Conservation (phyloP, 2,113 vertebrate species). For the Hepsetus odoe region DNA sequence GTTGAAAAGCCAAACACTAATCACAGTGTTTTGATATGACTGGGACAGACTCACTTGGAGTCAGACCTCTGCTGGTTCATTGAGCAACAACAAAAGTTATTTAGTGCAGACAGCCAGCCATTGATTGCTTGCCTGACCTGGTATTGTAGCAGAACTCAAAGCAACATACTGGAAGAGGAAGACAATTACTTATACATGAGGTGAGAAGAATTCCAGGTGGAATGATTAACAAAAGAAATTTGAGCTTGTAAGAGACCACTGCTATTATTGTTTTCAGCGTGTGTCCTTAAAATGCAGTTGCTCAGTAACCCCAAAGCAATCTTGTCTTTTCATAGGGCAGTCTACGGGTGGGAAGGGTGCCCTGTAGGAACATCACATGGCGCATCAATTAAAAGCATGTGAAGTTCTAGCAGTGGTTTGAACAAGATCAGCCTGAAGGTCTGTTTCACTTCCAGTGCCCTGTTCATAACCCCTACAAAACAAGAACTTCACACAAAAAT, state of each 20-base stretch:
- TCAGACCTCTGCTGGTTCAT: background rate
- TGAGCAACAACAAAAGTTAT: conserved; percentile 9
- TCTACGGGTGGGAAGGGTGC: background rate
- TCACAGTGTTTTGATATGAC: background rate
- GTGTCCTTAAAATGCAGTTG: background rate
- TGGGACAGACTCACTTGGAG: background rate
- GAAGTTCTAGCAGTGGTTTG: conserved; percentile 15
- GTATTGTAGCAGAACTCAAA: background rate
- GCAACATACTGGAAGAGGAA: conserved; percentile 15
- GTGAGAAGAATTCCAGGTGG: background rate
- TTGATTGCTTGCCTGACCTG: conserved; percentile 6
- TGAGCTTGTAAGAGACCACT: background rate
- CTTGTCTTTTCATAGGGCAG: conserved; percentile 3
- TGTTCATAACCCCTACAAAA: conserved; percentile 21
- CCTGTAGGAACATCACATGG: conserved; percentile 1
- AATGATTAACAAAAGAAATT: background rate
- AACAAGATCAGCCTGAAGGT: conserved; percentile 1
- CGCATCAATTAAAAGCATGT: conserved; percentile 2
- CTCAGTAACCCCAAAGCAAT: background rate
- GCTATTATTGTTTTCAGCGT: background rate
- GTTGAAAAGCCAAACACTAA: background rate
- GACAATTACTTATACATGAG: conserved; percentile 22
- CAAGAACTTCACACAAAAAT: background rate
- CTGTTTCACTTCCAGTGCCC: background rate
- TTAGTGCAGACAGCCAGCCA: conserved; percentile 17